Percentiles rank a stretch among this genome's conserved stretches.
Evolutionary conservation across 2,113 vertebrate genomes (phyloP).

Genomic region (Oreochromis aureus): DNA sequence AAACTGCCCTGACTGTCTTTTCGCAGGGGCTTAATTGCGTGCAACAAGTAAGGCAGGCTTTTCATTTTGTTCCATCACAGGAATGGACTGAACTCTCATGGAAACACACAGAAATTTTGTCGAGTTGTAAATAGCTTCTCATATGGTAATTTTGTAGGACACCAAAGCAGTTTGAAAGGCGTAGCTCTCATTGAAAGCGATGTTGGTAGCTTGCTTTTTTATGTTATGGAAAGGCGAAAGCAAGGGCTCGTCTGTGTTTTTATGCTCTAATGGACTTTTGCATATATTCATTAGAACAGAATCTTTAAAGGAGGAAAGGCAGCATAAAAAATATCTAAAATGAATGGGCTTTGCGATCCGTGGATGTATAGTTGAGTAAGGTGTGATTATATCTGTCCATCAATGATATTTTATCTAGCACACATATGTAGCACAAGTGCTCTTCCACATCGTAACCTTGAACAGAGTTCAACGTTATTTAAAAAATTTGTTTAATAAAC

Average conservation of each 20-base stretch:
- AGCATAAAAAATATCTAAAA: slow-evolving; percentile 28
- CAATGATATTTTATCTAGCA: slow-evolving; percentile 2
- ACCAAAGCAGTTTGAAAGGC: slow-evolving; percentile 74
- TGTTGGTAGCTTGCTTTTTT: slow-evolving; percentile 42
- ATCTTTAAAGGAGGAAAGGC: slow-evolving; percentile 33
- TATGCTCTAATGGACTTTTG: slow-evolving; percentile 65
- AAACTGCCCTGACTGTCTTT: slow-evolving; percentile 88
- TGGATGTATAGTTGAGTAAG: slow-evolving; percentile 8
- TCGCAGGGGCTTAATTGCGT: slow-evolving; percentile 90
- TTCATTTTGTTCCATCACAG: slow-evolving; percentile 85
- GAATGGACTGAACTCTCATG: slow-evolving; percentile 85
- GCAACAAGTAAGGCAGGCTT: slow-evolving; percentile 93
- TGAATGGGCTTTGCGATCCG: not conserved
- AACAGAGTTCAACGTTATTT: slow-evolving; percentile 18
- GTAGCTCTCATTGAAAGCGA: slow-evolving; percentile 66
- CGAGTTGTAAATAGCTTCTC: slow-evolving; percentile 84
- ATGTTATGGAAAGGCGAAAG: slow-evolving; percentile 50
- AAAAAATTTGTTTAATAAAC: not conserved
- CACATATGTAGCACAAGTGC: not conserved
- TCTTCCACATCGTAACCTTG: slow-evolving; percentile 11
- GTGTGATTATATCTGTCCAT: slow-evolving; percentile 30
- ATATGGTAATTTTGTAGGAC: slow-evolving; percentile 84
- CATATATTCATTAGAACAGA: slow-evolving; percentile 64
- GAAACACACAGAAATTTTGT: slow-evolving; percentile 85
- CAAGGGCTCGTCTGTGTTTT: slow-evolving; percentile 53